Conservation (phyloP, 92 coral and sea anemone species). For the Nematostella vectensis region DNA sequence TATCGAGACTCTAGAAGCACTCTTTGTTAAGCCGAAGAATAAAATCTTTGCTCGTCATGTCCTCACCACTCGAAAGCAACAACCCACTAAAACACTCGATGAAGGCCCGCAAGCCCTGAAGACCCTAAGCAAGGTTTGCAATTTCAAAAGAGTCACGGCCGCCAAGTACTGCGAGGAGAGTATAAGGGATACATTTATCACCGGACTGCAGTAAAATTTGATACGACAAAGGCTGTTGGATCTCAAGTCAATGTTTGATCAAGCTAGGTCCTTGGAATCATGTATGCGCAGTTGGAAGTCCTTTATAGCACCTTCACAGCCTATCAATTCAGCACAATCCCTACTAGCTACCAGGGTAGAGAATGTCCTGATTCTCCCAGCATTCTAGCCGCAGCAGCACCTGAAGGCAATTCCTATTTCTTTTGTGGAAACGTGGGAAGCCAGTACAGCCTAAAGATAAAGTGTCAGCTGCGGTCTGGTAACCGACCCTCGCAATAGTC, state of each 20-base stretch:
- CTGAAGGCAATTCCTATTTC: constrained; percentile 12
- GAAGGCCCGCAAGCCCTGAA: constrained; percentile 36
- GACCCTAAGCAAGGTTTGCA: constrained; percentile 38
- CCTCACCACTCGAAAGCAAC: constrained; percentile 41
- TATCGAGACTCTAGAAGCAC: constrained; percentile 17
- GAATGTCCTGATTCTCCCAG: too few species aligned
- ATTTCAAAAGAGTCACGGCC: constrained; percentile 31
- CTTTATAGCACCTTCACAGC: constrained; percentile 9
- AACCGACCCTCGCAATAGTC: constrained; percentile 45
- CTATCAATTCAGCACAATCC: constrained; percentile 21
- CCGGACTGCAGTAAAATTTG: constrained; percentile 25
- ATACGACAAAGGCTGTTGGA: constrained; percentile 35
- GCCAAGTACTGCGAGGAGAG: constrained; percentile 25
- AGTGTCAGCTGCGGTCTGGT: constrained; percentile 43
- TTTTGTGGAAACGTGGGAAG: constrained; percentile 35
- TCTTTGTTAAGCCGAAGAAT: constrained; percentile 20
- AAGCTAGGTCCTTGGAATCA: constrained; percentile 25
- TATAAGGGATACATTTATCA: constrained; percentile 30
- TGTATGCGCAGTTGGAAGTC: constrained; percentile 31
- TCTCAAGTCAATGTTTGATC: constrained; percentile 33
- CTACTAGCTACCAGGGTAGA: too few species aligned
- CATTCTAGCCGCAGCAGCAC: constrained; percentile 11
- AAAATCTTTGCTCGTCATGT: constrained; percentile 37
- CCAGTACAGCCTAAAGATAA: constrained; percentile 6
- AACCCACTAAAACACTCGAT: constrained; percentile 24